Base-by-base conservation (phyloP, 2,888 invertebrate species). In the Teleiodes luculella region DNA sequence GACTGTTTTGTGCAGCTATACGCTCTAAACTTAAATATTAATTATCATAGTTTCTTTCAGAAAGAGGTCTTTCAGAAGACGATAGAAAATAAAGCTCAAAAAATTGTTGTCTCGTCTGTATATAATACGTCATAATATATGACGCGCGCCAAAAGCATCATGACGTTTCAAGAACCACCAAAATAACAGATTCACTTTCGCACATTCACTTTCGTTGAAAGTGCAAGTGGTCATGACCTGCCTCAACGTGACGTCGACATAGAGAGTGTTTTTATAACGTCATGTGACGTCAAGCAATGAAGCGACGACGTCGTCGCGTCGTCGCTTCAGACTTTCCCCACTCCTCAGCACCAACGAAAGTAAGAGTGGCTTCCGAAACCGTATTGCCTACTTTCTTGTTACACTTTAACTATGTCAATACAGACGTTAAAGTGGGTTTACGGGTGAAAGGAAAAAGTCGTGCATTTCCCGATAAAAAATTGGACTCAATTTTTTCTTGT, bases 201-300 rank as follows among this genome's bases (percentile, higher is more conserved):
- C 58, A 51, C 60, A 70, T 62, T 77, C 72, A 72, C 76, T 78
- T 77, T 78, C 73, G 53, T 63, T 57, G 74, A 78, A 70, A 83
- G 76, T 76, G 76, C 59, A 74, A 83, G 80, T 80, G 76, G 64
- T 65, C 71, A 49, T 71, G 76, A 83, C 76, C 78, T 77, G 55
- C 70, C 70, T 3, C 57, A 77, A 63, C 55, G 51, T 61, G 57
- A 59, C 48, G 62, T 48, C 64, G 67, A 31, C 20, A 7, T 36
- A 8, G 14, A 14, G n/a, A 35, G 3, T n/a, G 13, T 18, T 1
- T 16, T 11, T 18, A 18, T 41, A 18, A 20, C 39, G 39, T 41
- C 11, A 11, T 11, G 18, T 41, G 39, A 16, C 36, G 36, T 16
- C 36, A n/a, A n/a, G n/a, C n/a, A n/a, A n/a, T n/a, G n/a, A n/a